Conservation (phyloP, 2,888 invertebrate genomes). For the Dysmachus trigonus region DNA sequence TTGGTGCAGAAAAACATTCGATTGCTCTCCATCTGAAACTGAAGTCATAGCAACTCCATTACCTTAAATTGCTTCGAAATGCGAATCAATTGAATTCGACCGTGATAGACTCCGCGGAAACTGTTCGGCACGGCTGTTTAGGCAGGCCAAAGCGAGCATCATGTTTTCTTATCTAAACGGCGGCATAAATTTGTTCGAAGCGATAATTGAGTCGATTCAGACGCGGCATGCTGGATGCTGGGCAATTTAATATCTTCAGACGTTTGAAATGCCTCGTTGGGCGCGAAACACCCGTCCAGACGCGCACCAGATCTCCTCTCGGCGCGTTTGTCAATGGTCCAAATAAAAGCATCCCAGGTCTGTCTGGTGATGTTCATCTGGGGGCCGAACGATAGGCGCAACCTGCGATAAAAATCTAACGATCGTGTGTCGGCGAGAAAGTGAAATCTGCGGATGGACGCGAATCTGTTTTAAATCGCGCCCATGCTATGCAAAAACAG, state of each 20-base stretch:
- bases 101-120: background rate
- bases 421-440: background rate
- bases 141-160: background rate
- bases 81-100: background rate
- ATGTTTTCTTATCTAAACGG: constrained; percentile 21
- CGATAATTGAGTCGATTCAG: constrained; percentile 10
- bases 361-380: background rate
- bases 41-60: background rate
- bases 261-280: background rate
- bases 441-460: background rate
- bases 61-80: background rate
- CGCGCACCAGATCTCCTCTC: background rate
- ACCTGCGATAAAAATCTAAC: background rate
- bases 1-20: background rate
- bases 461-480: constrained; percentile 4
- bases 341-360: background rate
- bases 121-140: background rate
- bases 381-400: background rate
- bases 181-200: constrained; percentile 17
- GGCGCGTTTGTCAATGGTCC: background rate
- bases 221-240: background rate
- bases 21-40: background rate
- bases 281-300: background rate
- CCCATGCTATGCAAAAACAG: background rate
- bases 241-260: background rate